A percentile compares a stretch with the other conserved stretches of the same genome.
These are phyloP conservation scores for Spheniscus mendiculus DNA, from an alignment of 2,113 vertebrate genomes.

Conservation along the genomic window DNA sequence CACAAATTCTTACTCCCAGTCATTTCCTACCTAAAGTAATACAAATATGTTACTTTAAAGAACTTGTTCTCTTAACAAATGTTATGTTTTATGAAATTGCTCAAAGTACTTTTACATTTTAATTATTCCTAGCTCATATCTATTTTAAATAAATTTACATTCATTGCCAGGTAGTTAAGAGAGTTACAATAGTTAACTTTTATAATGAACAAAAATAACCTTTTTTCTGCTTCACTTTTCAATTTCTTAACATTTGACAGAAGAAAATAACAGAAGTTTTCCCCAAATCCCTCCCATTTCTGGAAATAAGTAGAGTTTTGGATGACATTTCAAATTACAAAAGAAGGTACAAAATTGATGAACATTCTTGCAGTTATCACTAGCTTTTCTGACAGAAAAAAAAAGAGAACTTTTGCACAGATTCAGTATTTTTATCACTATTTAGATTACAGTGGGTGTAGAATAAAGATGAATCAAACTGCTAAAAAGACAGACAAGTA, in stretches of 20 bases:
- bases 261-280: neutral
- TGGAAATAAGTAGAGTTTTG: neutral
- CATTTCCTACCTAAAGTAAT: neutral
- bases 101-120: neutral
- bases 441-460: neutral
- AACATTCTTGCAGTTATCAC: neutral
- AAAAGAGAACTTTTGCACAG: neutral
- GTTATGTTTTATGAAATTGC: neutral
- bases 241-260: neutral
- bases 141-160: neutral
- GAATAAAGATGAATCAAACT: neutral
- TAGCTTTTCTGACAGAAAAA: neutral
- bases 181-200: neutral
- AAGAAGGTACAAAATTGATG: neutral
- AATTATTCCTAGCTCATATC: neutral
- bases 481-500: neutral
- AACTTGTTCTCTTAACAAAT: neutral
- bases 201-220: neutral
- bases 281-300: neutral
- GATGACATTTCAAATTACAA: neutral
- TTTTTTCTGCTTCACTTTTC: neutral
- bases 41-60: neutral
- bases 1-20: neutral
- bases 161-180: neutral
- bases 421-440: neutral